Evolutionary conservation across 2,888 invertebrate genomes (phyloP).

Genomic region (Thymelicus sylvestris): DNA sequence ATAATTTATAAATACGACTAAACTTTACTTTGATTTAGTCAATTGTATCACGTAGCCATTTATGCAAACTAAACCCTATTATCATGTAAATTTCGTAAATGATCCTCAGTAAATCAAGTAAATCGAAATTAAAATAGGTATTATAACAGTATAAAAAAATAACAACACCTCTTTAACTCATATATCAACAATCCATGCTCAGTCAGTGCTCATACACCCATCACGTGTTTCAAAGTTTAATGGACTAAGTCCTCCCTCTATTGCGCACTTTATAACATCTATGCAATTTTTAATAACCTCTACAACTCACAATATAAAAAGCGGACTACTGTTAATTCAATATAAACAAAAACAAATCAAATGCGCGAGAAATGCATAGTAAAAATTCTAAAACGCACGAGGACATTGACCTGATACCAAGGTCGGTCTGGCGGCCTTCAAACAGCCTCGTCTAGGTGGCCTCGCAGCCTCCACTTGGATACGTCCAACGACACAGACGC

Average conservation of each 20-base stretch:
- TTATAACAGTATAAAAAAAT: background rate
- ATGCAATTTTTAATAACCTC: background rate
- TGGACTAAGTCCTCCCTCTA: conserved; percentile 21
- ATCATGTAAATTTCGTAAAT: background rate
- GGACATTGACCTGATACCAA: conserved; percentile 81
- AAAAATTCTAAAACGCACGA: conserved; percentile 69
- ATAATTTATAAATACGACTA: too few species aligned
- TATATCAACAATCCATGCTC: background rate
- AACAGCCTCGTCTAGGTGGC: conserved; percentile 77
- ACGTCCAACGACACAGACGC: conserved; percentile 63
- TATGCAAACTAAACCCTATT: too few species aligned
- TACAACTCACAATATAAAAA: conserved; percentile 4
- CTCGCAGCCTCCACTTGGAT: conserved; percentile 60
- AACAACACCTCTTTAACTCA: background rate
- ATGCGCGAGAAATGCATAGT: conserved; percentile 56
- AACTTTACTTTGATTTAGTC: too few species aligned
- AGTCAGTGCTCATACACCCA: background rate
- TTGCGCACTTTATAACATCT: conserved; percentile 2
- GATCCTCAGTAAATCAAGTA: background rate
- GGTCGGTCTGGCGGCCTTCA: conserved; percentile 83
- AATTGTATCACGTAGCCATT: too few species aligned
- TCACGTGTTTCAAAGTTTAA: conserved; percentile 4
- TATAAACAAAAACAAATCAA: conserved; percentile 22
- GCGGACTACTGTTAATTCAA: conserved; percentile 19
- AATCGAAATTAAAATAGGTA: background rate